Conservation (phyloP, 2,888 invertebrate species). For the Sinotaia quadrata region DNA sequence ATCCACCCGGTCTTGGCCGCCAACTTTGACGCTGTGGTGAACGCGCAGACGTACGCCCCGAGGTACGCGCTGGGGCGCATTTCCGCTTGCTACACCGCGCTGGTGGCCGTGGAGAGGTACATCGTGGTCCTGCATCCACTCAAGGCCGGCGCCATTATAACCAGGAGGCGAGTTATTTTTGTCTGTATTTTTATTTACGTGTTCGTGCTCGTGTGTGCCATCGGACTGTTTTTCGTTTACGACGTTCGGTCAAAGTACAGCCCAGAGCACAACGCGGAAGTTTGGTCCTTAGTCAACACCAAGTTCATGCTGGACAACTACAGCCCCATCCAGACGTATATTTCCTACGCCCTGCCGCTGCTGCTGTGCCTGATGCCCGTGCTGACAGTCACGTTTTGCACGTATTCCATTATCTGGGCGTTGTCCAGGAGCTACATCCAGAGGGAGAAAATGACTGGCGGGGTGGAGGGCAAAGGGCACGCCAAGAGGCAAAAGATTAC, state of each 20-base stretch:
- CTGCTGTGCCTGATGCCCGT: neutral
- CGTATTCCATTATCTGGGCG: neutral
- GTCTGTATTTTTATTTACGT: neutral
- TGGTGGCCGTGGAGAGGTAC: neutral
- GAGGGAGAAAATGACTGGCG: neutral
- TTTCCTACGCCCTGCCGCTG: neutral
- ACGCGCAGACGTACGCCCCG: no score
- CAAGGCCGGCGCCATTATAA: neutral
- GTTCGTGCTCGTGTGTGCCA: neutral
- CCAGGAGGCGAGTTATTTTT: neutral
- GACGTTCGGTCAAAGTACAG: neutral
- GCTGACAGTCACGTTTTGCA: neutral
- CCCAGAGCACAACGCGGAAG: neutral
- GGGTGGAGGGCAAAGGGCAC: neutral
- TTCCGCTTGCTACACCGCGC: neutral
- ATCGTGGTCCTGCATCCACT: neutral
- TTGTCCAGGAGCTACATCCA: neutral
- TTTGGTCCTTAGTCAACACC: neutral
- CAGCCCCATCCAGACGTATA: neutral
- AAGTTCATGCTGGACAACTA: neutral
- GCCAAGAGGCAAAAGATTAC: neutral
- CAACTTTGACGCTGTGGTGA: neutral
- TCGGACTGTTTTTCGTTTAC: neutral
- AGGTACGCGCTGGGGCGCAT: no score
- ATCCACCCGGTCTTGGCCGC: neutral